Evolutionary conservation across 2,113 vertebrate genomes (phyloP).

Genomic region (Zosterops lateralis): DNA sequence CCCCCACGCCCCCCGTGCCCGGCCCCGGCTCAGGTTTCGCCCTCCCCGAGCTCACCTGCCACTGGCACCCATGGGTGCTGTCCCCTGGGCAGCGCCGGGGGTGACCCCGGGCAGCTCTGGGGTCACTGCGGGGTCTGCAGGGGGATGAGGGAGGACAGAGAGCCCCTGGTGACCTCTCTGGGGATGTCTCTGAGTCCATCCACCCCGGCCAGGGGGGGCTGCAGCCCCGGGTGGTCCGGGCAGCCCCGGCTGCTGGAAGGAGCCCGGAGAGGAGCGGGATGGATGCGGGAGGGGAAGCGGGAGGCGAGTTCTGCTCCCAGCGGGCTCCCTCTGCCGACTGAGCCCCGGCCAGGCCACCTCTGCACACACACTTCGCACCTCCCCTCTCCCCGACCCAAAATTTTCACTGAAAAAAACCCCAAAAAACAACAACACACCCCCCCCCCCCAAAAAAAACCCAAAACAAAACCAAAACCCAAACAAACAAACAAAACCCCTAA

Average conservation of each 20-base stretch:
- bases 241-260: neutral
- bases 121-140: neutral
- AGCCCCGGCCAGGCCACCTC: fast-evolving
- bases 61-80: fast-evolving
- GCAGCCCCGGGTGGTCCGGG: neutral
- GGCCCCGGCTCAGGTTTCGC: fast-evolving
- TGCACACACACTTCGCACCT: fast-evolving
- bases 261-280: fast-evolving
- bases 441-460: no score
- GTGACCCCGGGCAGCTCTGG: neutral
- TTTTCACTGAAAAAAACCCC: no score
- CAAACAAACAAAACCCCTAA: no score
- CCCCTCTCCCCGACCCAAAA: neutral
- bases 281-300: neutral
- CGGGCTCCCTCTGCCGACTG: constrained; percentile 9
- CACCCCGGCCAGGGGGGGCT: neutral
- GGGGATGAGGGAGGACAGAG: neutral
- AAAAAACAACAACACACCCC: no score
- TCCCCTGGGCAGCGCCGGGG: fast-evolving
- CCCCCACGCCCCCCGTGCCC: fast-evolving
- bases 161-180: neutral
- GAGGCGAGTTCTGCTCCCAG: neutral
- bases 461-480: no score
- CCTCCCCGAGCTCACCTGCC: neutral
- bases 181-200: neutral